Evolutionary conservation across 2,113 vertebrate genomes (phyloP), one percentile per base, ranked within the genome.

Genomic region (Barbus barbus): DNA sequence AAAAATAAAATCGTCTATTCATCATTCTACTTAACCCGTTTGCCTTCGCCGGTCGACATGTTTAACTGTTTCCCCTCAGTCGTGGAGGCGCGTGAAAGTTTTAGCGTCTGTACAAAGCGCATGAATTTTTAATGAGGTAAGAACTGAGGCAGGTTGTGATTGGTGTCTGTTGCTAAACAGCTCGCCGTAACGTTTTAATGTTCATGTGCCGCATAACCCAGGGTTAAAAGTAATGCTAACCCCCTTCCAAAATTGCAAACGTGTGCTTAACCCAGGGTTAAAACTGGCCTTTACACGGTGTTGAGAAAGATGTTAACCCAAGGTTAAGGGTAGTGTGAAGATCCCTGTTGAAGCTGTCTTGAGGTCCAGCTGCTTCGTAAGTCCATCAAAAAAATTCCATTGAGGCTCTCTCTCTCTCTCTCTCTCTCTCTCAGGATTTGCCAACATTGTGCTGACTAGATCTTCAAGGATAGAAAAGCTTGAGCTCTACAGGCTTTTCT

Each of bases 101-200:
- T 77, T 28, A 51, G 48, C 31, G 48, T 22, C 26, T 56, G 74
- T 77, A 56, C 48, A 31, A 56, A 53, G 48, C 28, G 7, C 16
- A 77, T 56, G 74, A 36, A 77, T 77, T 56, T 51, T 56, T 56
- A 77, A 77, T 77, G 48, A 33, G 74, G 3, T 33, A 28, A 48
- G 74, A 28, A 36, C 48, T 56, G 74, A 77, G 74, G 26, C 44
- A n/a, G 28, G 33, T 48, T 77, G 22, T 77, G 74, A 56, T 77
- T 56, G 74, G 46, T 74, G 41, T 74, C 48, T 77, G 48, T n/a
- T 74, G 72, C n/a, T 74, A 41, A 41, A 41, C 38, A 41, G 9
- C 38, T 41, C 38, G 2, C 8, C 38, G 1, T 46, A 33, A 67
- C 16, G 28, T 67, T 67, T 33, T 20, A 26, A 1, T 5, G 24